Evolutionary conservation across 2,797 vertebrate species (phyloP), one percentile per base, ranked within the genome.

Genomic region (Sorex maritimensis): DNA sequence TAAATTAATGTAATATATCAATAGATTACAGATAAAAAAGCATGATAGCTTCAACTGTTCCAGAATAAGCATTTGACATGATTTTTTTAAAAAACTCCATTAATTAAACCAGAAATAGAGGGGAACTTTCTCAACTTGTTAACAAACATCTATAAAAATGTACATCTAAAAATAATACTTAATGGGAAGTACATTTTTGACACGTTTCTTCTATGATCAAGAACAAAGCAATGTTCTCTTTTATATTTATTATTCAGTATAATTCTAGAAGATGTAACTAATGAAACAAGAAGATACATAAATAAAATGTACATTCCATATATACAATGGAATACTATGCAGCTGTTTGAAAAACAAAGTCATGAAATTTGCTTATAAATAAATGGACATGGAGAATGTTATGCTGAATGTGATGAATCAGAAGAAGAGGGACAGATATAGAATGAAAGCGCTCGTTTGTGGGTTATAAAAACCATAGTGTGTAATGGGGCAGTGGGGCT

Each of bases 21-120:
- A 63, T 34, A 80, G 55, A 63, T n/a, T 80, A 63, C 34, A 80
- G 55, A 63, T 38, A 55, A 63, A 80, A 80, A 80, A 80, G 61
- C 30, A 63, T 38, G 61, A 61, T 38, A 41, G 38, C 38, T 80
- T 65, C 17, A 65, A 65, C 24, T 65, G 1, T 5, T 23, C 19
- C 23, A 46, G 26, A 23, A n/a, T 34, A 81, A 67, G 26, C 63
- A 81, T 67, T 67, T 81, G 41, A 44, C 79, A 67, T 44, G 38
- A 81, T 44, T 41, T 44, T 44, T 44, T 44, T 44, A 46, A 81
- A 46, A 81, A 65, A 44, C 61, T 7, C 41, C 41, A 15, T 11
- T 67, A 58, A 67, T 38, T 9, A 67, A 46, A 46, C 58, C 44
- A 46, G 58, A 81, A 81, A 41, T 65, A 81, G 58, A 41, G 23